Base-by-base conservation (phyloP, 2,888 invertebrate genomes). In the Leptopterna dolabrata region DNA sequence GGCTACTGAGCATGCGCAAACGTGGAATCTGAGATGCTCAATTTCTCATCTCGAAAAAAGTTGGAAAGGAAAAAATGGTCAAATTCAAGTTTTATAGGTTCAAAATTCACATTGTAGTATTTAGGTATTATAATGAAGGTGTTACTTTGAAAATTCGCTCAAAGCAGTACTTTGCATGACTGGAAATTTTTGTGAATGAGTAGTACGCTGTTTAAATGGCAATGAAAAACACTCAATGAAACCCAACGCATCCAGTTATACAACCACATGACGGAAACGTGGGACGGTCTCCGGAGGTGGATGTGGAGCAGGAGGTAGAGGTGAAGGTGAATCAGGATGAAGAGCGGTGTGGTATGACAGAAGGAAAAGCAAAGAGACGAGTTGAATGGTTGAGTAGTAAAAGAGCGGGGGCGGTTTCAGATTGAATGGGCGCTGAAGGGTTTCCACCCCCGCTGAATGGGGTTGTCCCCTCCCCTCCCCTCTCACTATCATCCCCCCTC, bases 331-430 rank as follows among this genome's bases (percentile, higher is more conserved):
- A n/a, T n/a, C n/a, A n/a, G n/a, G n/a, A n/a, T 9, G 19, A 14
- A 76, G 3, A 36, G 36, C 11, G 41, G 36, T 9, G 30, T 11
- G 73, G 73, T 41, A 76, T 41, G 73, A 41, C 41, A 63, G 73
- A 76, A 76, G 73, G 73, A n/a, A 63, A 63, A 63, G 63, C 13
- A 63, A 63, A 76, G 41, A 76, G 73, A 30, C 36, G 73, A 76
- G 73, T 71, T 76, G 73, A 76, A 76, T 76, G 73, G 73, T 30
- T 30, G 73, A 41, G 73, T 76, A 76, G 73, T 41, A 76, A 41
- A 41, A 76, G 73, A 41, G 73, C 73, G 73, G 73, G 73, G 73
- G 73, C 36, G 73, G 73, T 36, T 30, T 30, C 73, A 41, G 73
- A 63, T 63, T 63, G 63, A 63, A 63, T 63, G 63, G 63, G 24